These are phyloP conservation scores for Paralvinella palmiformis DNA, from an alignment of 1,140 invertebrate genomes.

Conservation along the genomic window DNA sequence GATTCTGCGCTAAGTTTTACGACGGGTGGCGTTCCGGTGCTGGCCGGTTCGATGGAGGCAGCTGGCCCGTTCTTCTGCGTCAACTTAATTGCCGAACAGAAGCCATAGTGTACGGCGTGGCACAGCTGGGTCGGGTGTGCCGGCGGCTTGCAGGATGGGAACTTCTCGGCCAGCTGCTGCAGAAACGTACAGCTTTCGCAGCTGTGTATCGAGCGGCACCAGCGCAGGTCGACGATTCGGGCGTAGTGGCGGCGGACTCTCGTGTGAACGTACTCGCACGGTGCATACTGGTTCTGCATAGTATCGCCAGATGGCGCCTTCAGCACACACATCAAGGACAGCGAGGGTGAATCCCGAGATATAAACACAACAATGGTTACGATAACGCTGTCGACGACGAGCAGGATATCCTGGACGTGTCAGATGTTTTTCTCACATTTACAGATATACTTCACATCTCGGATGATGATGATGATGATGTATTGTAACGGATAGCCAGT, in stretches of 20 bases:
- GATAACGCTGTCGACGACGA: too few relatives aligned
- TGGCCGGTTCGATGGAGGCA: constrained; percentile 20
- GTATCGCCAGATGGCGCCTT: neutral
- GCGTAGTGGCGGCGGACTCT: constrained; percentile 45
- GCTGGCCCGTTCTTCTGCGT: constrained; percentile 45
- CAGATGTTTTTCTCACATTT: too few relatives aligned
- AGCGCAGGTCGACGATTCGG: constrained; percentile 49
- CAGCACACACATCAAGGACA: neutral
- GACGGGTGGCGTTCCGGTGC: constrained; percentile 40
- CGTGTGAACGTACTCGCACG: constrained; percentile 27
- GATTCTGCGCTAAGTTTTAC: constrained; percentile 21
- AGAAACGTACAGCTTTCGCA: constrained; percentile 51
- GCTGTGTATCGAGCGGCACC: constrained; percentile 54
- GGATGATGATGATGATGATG: too few relatives aligned
- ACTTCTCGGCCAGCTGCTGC: constrained; percentile 27
- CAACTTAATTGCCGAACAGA: constrained; percentile 54
- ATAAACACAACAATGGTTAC: too few relatives aligned
- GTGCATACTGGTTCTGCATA: neutral
- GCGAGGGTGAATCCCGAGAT: neutral
- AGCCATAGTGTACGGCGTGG: constrained; percentile 57
- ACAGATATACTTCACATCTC: too few relatives aligned
- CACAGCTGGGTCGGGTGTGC: constrained; percentile 33
- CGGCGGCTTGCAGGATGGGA: too few relatives aligned
- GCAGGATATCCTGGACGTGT: too few relatives aligned
- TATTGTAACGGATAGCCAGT: too few relatives aligned